Conservation (phyloP, 2,797 vertebrate genomes). For the Rhynchonycteris naso region DNA sequence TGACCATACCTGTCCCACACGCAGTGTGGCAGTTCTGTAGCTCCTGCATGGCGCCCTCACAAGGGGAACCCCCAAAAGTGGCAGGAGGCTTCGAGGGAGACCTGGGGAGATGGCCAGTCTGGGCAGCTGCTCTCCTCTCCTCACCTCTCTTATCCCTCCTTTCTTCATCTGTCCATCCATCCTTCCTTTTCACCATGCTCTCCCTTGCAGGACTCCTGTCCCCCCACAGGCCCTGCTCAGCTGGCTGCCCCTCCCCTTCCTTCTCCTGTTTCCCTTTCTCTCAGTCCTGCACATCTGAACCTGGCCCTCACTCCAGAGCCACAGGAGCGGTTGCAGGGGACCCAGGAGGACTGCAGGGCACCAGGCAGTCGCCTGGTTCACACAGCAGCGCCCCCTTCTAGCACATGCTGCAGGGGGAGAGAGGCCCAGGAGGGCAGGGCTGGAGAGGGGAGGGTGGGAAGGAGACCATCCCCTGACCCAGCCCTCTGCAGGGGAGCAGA, state of each 20-base stretch:
- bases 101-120: conserved; percentile 80
- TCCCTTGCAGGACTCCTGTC: too few species aligned
- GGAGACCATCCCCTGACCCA: not conserved
- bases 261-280: fast-evolving
- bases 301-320: conserved; percentile 89
- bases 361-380: conserved; percentile 83
- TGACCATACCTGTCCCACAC: conserved; percentile 86
- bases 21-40: conserved; percentile 85
- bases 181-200: too few species aligned
- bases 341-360: conserved; percentile 92
- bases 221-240: not conserved
- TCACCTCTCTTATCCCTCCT: not conserved
- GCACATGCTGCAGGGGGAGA: conserved; percentile 85
- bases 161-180: not conserved
- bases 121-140: not conserved
- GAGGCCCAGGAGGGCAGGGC: not conserved
- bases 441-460: too few species aligned
- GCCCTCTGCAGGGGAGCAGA: fast-evolving
- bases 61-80: conserved; percentile 81
- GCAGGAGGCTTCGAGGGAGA: conserved; percentile 87
- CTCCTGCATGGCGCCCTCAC: conserved; percentile 89
- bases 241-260: not conserved
- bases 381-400: conserved; percentile 87
- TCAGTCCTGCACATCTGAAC: conserved; percentile 87
- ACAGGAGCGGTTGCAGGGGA: conserved; percentile 90